Evolutionary conservation across 2,113 vertebrate species (phyloP), one percentile per base, ranked within the genome.

Genomic region (Oreotrochilus melanogaster): DNA sequence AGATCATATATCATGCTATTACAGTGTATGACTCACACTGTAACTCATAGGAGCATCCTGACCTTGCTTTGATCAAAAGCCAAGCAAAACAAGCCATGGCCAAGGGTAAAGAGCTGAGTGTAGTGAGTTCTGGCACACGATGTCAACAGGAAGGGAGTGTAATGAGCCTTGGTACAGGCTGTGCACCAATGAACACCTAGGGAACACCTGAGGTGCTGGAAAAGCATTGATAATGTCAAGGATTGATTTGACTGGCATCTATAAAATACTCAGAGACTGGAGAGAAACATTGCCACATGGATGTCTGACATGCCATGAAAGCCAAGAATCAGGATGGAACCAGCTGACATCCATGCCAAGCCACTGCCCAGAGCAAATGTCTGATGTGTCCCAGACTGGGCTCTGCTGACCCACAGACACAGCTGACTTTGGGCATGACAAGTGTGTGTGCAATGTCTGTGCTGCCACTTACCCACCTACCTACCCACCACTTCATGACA

Each of bases 261-360:
- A n/a, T 25, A 71, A 71, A 60, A 2, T 5, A 9, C 11, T 19
- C 69, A 60, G n/a, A 58, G 43, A 53, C 13, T 12, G 27, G 15
- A 35, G 18, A n/a, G 15, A 53, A 75, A 48, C 0, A 0, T 9
- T 47, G 56, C 21, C 62, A 67, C 1, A 2, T 4, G 24, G 35
- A 45, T 31, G 18, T 69, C 6, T 48, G 25, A 54, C 33, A 8
- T 14, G 17, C 39, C 33, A 60, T 22, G 11, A 70, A 47, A 71
- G 39, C 11, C 15, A 64, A 53, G 17, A 15, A 54, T n/a, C n/a
- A 30, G 35, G 8, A 30, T 28, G 18, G 17, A 65, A 71, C 25
- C 51, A 81, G 33, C 8, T 22, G 1, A 0, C 17, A 21, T 7
- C 4, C 0, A 25, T 60, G 18, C 37, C 25, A 75, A 81, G 16